A percentile compares a stretch with the other conserved stretches of the same genome.
phyloP scores from a whole-genome alignment of 2,797 vertebrate species.

The Hyperoplus lanceolatus region DNA sequence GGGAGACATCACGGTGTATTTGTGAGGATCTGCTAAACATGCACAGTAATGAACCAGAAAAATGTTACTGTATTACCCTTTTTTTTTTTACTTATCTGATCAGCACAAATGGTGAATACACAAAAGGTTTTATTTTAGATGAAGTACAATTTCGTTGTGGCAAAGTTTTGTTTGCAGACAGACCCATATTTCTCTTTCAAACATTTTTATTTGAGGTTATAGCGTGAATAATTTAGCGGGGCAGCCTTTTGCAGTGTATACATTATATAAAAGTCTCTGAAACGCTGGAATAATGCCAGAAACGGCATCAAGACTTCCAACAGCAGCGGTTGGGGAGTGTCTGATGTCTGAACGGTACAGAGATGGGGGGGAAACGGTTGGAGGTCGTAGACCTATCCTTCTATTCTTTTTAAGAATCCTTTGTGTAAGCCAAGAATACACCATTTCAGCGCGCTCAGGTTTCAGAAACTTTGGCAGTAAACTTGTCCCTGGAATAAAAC shows the following conservation, averaged over 20 bases:
- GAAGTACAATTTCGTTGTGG: constrained; percentile 15
- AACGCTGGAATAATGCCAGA: constrained; percentile 48
- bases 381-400: constrained; percentile 60
- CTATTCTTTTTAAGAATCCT: constrained; percentile 47
- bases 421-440: constrained; percentile 40
- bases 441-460: constrained; percentile 61
- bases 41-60: constrained; percentile 18
- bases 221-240: constrained; percentile 66
- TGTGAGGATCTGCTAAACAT: constrained; percentile 50
- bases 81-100: constrained; percentile 22
- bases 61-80: constrained; percentile 53
- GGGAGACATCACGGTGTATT: constrained; percentile 45
- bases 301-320: constrained; percentile 35
- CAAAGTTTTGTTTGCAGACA: constrained; percentile 49
- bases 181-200: constrained; percentile 54
- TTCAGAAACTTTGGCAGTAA: constrained; percentile 61
- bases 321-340: constrained; percentile 26
- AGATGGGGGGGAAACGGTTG: constrained; percentile 53
- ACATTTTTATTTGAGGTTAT: constrained; percentile 51
- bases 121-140: not conserved
- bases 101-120: constrained; percentile 3
- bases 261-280: constrained; percentile 52
- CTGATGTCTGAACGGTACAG: constrained; percentile 49
- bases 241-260: constrained; percentile 46
- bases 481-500: constrained; percentile 70